These are phyloP conservation scores for Steinernema scapterisci DNA, from an alignment of 2,888 invertebrate genomes.

Conservation along the genomic window DNA sequence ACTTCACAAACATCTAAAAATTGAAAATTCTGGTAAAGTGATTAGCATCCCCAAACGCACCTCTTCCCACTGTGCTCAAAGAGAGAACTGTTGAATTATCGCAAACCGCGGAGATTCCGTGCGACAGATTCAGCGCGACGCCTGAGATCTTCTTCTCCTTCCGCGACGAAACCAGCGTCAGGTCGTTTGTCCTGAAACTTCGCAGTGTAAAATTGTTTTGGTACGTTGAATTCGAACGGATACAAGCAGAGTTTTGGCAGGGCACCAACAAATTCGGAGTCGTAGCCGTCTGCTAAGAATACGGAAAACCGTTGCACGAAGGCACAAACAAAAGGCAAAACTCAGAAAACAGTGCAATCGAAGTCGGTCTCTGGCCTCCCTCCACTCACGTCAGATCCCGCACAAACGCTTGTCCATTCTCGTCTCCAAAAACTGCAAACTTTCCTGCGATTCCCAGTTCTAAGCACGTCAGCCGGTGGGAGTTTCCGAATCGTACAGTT, in stretches of 20 bases:
- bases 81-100: neutral
- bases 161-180: slow-evolving; percentile 1
- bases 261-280: no score
- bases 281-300: no score
- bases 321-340: no score
- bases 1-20: neutral
- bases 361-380: no score
- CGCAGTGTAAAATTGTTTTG: no score
- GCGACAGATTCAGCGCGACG: slow-evolving; percentile 9
- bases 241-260: no score
- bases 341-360: no score
- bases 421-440: slow-evolving; percentile 12
- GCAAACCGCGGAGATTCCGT: slow-evolving; percentile 11
- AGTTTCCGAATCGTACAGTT: neutral
- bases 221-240: no score
- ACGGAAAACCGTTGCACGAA: no score
- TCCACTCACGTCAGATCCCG: neutral
- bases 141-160: slow-evolving; percentile 11
- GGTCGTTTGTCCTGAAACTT: slow-evolving; percentile 2
- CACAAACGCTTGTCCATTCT: slow-evolving; percentile 8
- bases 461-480: slow-evolving; percentile 23
- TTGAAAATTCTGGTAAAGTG: neutral
- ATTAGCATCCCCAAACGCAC: neutral
- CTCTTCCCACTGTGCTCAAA: neutral
- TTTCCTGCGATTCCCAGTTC: neutral